Conservation (phyloP, 2,113 vertebrate genomes). For the Catharus bicknelli region DNA sequence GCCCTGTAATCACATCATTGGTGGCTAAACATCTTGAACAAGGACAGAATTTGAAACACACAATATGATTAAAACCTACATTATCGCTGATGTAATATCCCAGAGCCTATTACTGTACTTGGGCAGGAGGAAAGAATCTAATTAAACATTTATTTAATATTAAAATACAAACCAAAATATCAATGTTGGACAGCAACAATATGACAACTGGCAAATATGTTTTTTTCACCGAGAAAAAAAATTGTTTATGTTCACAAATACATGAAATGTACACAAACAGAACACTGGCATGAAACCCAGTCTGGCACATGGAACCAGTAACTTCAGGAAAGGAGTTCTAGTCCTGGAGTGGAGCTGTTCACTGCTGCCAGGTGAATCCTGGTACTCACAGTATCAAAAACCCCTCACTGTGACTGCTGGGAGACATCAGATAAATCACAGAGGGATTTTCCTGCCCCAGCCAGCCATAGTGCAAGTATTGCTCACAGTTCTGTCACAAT, state of each 20-base stretch:
- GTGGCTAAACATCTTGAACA: constrained; percentile 49
- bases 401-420: not conserved
- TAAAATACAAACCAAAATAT: constrained; percentile 51
- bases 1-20: constrained; percentile 52
- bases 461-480: not conserved
- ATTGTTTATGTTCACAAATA: not conserved
- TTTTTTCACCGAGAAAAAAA: constrained; percentile 9
- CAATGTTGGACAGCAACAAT: not conserved
- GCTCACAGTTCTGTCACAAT: not conserved
- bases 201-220: not conserved
- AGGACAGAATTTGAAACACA: constrained; percentile 50
- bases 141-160: constrained; percentile 67
- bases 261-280: not conserved
- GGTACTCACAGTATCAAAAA: not conserved
- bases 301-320: not conserved
- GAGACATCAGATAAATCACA: not conserved
- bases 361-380: not conserved
- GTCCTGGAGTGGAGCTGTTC: not conserved
- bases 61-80: constrained; percentile 59
- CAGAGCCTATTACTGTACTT: constrained; percentile 46
- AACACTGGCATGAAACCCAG: not conserved
- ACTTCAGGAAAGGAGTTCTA: not conserved
- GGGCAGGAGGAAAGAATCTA: constrained; percentile 54
- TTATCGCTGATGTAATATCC: constrained; percentile 56
- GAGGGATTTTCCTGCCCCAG: not conserved